These are phyloP conservation scores for Ciconia maguari DNA, from an alignment of 2,113 vertebrate genomes.

Conservation along the genomic window DNA sequence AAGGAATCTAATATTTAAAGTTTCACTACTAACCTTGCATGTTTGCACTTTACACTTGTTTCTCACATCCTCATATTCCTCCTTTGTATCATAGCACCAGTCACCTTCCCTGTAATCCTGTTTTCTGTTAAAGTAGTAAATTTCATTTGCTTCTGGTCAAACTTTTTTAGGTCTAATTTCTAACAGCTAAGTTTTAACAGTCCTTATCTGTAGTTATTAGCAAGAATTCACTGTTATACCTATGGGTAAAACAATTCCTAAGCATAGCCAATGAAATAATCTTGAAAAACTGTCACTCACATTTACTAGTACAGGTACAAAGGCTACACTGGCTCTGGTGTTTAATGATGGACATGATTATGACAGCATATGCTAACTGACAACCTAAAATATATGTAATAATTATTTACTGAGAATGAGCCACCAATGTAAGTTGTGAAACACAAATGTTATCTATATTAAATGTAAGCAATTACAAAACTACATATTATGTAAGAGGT, in stretches of 20 bases:
- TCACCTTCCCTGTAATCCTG: not conserved
- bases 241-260: not conserved
- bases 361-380: not conserved
- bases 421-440: not conserved
- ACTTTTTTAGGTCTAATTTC: not conserved
- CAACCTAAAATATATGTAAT: not conserved
- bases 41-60: not conserved
- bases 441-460: not conserved
- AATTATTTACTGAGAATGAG: not conserved
- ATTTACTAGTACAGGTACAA: not conserved
- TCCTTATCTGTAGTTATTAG: not conserved
- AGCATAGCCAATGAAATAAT: not conserved
- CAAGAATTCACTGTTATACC: not conserved
- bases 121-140: not conserved
- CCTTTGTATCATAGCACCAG: rapidly evolving
- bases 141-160: not conserved
- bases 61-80: not conserved
- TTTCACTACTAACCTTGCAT: not conserved
- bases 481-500: not conserved
- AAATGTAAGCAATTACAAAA: not conserved
- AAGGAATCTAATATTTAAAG: not conserved
- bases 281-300: not conserved
- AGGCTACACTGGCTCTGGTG: not conserved
- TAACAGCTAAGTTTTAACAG: not conserved
- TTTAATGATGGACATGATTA: not conserved